These are phyloP conservation scores for Eudasyphora cyanicolor DNA, from an alignment of 2,888 invertebrate species.

Conservation along the genomic window DNA sequence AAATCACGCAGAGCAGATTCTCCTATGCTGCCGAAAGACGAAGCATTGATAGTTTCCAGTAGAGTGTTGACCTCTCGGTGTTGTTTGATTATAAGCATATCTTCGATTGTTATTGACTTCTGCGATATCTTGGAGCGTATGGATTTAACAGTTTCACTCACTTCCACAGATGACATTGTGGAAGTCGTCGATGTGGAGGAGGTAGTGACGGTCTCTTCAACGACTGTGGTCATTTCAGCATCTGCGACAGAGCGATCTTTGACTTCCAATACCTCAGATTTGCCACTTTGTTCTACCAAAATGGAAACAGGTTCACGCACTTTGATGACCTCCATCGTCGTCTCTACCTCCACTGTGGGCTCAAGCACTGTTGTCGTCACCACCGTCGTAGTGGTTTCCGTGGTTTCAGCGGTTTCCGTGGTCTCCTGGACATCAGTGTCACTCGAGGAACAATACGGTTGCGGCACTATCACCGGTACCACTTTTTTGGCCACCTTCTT, in stretches of 20 bases:
- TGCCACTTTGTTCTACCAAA: conserved; percentile 78
- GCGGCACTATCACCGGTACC: conserved; percentile 55
- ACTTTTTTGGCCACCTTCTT: conserved; percentile 72
- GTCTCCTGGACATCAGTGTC: conserved; percentile 74
- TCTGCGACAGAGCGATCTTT: conserved; percentile 78
- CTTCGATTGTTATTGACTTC: conserved; percentile 80
- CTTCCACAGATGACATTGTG: conserved; percentile 76
- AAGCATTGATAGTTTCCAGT: conserved; percentile 87
- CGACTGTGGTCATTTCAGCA: conserved; percentile 65
- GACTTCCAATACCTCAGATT: conserved; percentile 81
- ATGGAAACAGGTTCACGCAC: conserved; percentile 74
- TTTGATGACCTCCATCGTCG: conserved; percentile 74
- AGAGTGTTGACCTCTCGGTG: conserved; percentile 89
- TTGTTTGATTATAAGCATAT: conserved; percentile 83
- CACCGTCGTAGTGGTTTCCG: conserved; percentile 70
- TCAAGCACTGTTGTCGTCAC: conserved; percentile 74
- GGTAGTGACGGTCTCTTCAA: conserved; percentile 66
- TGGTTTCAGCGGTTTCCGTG: conserved; percentile 73
- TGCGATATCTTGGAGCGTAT: conserved; percentile 77
- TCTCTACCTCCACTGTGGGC: conserved; percentile 70
- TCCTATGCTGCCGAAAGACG: conserved; percentile 88
- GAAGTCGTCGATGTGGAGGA: conserved; percentile 72
- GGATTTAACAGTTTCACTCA: conserved; percentile 81
- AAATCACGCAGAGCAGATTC: conserved; percentile 89
- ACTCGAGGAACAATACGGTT: conserved; percentile 78